Percentiles rank a stretch among this genome's conserved stretches.
Evolutionary conservation across 2,888 invertebrate genomes (phyloP).

Genomic region (Augiades crinisus): DNA sequence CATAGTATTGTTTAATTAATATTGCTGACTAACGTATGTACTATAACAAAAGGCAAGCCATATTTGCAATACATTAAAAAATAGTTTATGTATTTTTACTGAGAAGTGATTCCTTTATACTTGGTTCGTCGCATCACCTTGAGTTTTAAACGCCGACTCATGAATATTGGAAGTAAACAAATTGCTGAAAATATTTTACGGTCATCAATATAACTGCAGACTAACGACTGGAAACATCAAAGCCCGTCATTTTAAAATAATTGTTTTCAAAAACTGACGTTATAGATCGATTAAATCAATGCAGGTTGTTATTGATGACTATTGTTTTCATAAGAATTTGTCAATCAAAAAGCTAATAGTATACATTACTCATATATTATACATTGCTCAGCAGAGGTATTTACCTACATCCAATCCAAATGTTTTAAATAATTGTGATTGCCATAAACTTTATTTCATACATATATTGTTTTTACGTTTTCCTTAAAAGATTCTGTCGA

Average conservation of each 20-base stretch:
- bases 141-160: conserved; percentile 35
- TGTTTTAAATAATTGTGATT: too few species aligned
- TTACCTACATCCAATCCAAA: too few species aligned
- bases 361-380: too few species aligned
- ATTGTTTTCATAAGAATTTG: too few species aligned
- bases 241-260: conserved; percentile 19
- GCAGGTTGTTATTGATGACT: too few species aligned
- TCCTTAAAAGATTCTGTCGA: too few species aligned
- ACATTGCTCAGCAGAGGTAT: too few species aligned
- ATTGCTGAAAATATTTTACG: conserved; percentile 41
- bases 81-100: conserved; percentile 8
- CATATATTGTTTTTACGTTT: too few species aligned
- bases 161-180: conserved; percentile 45
- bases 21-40: background rate
- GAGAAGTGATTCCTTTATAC: conserved; percentile 1
- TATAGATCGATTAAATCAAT: background rate
- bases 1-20: too few species aligned
- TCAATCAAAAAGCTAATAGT: too few species aligned
- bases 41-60: background rate
- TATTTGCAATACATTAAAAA: conserved; percentile 8
- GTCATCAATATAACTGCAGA: conserved; percentile 26
- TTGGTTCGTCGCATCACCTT: conserved; percentile 14
- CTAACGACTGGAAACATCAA: conserved; percentile 34
- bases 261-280: too few species aligned
- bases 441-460: too few species aligned